Percentiles rank a stretch among this genome's conserved stretches.
phyloP scores from a whole-genome alignment of 2,797 vertebrate genomes.

The Austrolebias charrua region DNA sequence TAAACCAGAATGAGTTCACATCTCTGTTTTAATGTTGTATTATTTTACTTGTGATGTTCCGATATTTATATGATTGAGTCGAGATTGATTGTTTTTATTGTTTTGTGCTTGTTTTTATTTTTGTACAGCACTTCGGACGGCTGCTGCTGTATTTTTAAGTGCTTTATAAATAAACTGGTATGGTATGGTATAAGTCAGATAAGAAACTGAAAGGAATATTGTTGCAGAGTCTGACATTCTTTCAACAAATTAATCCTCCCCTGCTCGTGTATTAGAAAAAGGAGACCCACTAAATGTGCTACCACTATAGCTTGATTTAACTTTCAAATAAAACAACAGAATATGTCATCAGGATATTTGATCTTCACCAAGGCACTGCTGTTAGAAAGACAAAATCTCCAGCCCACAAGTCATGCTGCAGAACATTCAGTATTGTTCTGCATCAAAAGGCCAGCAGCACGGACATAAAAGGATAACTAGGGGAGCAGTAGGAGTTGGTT shows the following conservation, averaged over 20 bases:
- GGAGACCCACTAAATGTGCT: background rate
- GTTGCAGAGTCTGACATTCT: background rate
- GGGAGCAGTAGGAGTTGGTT: constrained; percentile 22
- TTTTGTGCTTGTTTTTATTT: too few relatives aligned
- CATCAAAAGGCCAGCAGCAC: constrained; percentile 11
- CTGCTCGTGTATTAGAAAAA: background rate
- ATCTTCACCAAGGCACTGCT: constrained; percentile 20
- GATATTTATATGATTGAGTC: too few relatives aligned
- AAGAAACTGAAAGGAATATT: background rate
- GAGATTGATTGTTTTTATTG: too few relatives aligned
- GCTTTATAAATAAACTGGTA: too few relatives aligned
- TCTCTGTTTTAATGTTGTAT: too few relatives aligned
- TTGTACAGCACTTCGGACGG: too few relatives aligned
- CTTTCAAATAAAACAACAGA: constrained; percentile 32
- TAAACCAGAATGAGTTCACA: too few relatives aligned
- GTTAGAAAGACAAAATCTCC: background rate
- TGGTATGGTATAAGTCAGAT: background rate
- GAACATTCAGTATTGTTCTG: constrained; percentile 5
- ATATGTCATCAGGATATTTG: constrained; percentile 31
- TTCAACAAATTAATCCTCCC: background rate
- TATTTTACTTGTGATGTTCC: too few relatives aligned
- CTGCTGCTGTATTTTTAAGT: too few relatives aligned
- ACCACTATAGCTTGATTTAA: background rate
- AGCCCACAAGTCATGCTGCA: background rate
- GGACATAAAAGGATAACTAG: constrained; percentile 2